Evolutionary conservation across 2,888 invertebrate species (phyloP).

Genomic region (Hetaerina titia): DNA sequence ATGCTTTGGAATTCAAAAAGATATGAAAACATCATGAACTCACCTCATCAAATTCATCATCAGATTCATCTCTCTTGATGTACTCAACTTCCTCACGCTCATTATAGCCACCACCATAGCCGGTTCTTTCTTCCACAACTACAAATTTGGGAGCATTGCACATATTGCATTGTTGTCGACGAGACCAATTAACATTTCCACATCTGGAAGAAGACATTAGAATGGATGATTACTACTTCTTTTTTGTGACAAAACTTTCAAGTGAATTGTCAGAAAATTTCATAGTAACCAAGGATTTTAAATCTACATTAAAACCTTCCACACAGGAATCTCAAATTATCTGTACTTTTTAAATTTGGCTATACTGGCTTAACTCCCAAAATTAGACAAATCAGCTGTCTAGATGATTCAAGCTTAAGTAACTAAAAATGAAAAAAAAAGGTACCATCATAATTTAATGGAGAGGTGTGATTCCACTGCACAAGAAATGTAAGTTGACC

Average conservation of each 20-base stretch:
- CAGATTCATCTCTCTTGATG: slow-evolving; percentile 91
- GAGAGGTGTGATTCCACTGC: slow-evolving; percentile 59
- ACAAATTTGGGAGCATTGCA: slow-evolving; percentile 99
- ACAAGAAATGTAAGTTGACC: slow-evolving; percentile 49
- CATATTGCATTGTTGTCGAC: slow-evolving; percentile 97
- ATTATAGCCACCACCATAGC: slow-evolving; percentile 95
- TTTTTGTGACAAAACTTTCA: background rate
- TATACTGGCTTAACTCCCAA: background rate
- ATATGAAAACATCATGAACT: slow-evolving; percentile 39
- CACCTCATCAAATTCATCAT: slow-evolving; percentile 98
- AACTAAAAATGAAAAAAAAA: background rate
- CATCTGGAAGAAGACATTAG: slow-evolving; percentile 80
- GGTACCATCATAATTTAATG: slow-evolving; percentile 48
- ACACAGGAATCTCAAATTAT: background rate
- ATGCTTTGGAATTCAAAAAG: too few relatives aligned
- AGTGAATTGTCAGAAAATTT: background rate
- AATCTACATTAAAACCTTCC: background rate
- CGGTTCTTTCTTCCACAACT: slow-evolving; percentile 89
- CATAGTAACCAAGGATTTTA: slow-evolving; percentile 25
- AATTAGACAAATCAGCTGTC: background rate
- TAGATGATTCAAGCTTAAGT: background rate
- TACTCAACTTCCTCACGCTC: slow-evolving; percentile 98
- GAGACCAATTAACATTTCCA: slow-evolving; percentile 99
- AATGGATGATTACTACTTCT: background rate
- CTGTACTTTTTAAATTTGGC: background rate